phyloP scores from a whole-genome alignment of 2,113 vertebrate genomes.

The Dasyurus viverrinus region DNA sequence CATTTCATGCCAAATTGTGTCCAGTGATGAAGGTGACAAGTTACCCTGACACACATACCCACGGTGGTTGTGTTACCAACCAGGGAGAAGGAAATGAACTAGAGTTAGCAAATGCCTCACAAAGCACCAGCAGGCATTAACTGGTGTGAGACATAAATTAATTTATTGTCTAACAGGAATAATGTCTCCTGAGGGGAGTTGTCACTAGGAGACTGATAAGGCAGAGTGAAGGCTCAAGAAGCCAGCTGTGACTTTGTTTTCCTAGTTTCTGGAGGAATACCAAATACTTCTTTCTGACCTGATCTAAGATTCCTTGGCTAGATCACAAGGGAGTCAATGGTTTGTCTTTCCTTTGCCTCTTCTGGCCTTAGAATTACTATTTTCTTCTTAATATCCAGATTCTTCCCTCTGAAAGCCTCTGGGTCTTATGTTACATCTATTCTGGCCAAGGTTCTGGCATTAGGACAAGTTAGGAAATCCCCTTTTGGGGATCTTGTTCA shows the following conservation, averaged over 20 bases:
- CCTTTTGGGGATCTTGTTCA: neutral
- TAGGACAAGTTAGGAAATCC: neutral
- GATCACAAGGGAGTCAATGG: neutral
- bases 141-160: neutral
- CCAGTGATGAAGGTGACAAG: neutral
- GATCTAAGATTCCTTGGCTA: neutral
- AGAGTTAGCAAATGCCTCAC: neutral
- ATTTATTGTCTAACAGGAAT: neutral
- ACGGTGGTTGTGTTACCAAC: neutral
- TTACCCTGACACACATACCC: neutral
- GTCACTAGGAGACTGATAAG: neutral
- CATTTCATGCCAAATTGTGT: neutral
- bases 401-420: neutral
- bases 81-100: neutral
- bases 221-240: neutral
- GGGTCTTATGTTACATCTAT: neutral
- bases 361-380: neutral
- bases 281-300: neutral
- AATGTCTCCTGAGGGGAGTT: neutral
- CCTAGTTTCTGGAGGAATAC: neutral
- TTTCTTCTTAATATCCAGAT: neutral
- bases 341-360: neutral
- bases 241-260: neutral
- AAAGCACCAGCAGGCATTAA: neutral
- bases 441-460: neutral